Percentiles rank a stretch among this genome's conserved stretches.
Conservation (phyloP, 2,113 vertebrate species). For the Petaurus breviceps region DNA sequence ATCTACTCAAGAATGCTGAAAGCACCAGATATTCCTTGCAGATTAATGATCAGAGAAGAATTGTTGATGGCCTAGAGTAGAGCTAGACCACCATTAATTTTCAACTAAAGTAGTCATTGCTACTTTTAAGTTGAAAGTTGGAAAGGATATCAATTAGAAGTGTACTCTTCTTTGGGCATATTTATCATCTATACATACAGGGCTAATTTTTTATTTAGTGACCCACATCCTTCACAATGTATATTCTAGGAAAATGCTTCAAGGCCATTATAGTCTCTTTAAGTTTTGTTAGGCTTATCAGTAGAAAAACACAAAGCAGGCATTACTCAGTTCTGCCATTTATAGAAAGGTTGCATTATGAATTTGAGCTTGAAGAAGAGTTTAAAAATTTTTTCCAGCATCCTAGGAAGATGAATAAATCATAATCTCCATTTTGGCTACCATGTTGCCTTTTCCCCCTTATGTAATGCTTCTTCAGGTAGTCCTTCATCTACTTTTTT, state of each 20-base stretch:
- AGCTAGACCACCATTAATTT: conserved; percentile 8
- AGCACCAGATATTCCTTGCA: not conserved
- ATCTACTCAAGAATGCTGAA: conserved; percentile 7
- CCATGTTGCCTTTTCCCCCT: not conserved
- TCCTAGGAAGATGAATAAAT: not conserved
- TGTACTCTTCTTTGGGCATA: not conserved
- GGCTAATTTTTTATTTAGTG: not conserved
- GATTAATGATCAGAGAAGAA: conserved; percentile 32
- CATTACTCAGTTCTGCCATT: not conserved
- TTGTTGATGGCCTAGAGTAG: conserved; percentile 11
- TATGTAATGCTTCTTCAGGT: not conserved
- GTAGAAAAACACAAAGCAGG: not conserved
- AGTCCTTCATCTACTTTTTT: not conserved
- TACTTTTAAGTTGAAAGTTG: not conserved
- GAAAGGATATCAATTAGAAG: not conserved
- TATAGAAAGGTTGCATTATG: not conserved
- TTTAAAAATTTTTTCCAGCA: not conserved
- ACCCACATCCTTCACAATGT: not conserved
- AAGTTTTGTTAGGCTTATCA: not conserved
- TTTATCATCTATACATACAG: not conserved
- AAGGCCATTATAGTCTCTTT: not conserved
- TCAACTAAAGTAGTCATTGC: not conserved
- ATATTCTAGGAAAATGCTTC: not conserved
- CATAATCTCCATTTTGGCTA: not conserved
- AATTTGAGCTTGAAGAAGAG: not conserved